Conservation (phyloP, 2,113 vertebrate genomes). For the Gymnogyps californianus region DNA sequence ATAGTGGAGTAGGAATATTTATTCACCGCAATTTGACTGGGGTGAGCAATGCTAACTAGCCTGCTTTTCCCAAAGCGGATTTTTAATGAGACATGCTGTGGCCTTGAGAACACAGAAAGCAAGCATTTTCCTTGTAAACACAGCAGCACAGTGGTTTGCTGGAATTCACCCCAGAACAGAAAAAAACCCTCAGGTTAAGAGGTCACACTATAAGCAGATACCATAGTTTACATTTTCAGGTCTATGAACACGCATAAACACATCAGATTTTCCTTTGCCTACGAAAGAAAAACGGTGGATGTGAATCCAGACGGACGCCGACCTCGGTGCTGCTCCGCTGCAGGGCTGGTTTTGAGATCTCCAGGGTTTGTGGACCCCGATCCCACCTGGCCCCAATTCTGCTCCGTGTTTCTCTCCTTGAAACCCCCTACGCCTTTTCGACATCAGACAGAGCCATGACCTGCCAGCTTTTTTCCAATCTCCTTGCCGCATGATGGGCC, state of each 20-base stretch:
- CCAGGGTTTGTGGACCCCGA: background rate
- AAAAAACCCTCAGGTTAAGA: background rate
- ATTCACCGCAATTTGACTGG: background rate
- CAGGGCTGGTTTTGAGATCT: background rate
- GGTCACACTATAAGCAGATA: background rate
- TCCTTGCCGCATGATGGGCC: background rate
- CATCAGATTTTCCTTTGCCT: background rate
- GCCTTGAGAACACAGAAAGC: background rate
- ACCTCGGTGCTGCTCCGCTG: fast-evolving
- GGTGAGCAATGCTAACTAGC: background rate
- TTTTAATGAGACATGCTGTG: background rate
- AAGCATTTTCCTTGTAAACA: constrained; percentile 25
- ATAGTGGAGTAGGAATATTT: background rate
- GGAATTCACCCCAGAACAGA: constrained; percentile 21
- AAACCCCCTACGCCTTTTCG: background rate
- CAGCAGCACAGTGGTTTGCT: background rate
- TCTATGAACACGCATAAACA: background rate
- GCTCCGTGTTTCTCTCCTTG: background rate
- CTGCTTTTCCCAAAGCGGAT: background rate
- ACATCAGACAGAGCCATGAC: background rate
- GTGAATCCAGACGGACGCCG: background rate
- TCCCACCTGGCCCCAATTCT: background rate
- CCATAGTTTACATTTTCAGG: background rate
- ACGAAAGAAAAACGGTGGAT: background rate
- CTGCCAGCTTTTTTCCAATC: background rate